Evolutionary conservation across 2,888 invertebrate genomes (phyloP).

Genomic region (Brachycybe producta): DNA sequence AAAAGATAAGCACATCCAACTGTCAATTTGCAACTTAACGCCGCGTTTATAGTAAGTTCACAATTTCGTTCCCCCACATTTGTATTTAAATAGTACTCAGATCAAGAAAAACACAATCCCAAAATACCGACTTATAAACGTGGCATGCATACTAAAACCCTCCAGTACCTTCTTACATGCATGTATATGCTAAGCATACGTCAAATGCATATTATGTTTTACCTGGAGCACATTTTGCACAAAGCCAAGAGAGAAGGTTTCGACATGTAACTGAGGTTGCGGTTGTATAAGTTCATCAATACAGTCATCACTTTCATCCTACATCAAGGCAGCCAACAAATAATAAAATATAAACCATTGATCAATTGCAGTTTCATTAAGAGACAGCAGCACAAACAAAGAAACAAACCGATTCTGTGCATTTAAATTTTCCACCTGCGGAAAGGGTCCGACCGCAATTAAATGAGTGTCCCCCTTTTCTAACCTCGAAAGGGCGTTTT

Average conservation of each 20-base stretch:
- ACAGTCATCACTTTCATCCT: conserved; percentile 62
- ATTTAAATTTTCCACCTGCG: conserved; percentile 76
- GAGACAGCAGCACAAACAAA: not conserved
- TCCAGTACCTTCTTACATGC: too few relatives aligned
- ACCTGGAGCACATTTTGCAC: conserved; percentile 44
- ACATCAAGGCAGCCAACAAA: conserved; percentile 15
- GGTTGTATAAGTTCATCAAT: conserved; percentile 74
- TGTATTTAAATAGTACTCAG: too few relatives aligned
- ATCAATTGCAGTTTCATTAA: not conserved
- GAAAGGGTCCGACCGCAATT: conserved; percentile 79
- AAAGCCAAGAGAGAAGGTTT: conserved; percentile 30
- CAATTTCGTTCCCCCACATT: too few relatives aligned
- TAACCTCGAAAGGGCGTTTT: conserved; percentile 70
- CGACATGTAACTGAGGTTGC: conserved; percentile 63
- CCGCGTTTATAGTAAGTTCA: too few relatives aligned
- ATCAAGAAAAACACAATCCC: too few relatives aligned
- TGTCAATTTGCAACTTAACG: too few relatives aligned
- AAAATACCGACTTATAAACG: too few relatives aligned
- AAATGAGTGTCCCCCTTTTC: conserved; percentile 79
- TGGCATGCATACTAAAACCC: too few relatives aligned
- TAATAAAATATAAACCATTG: not conserved
- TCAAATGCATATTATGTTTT: conserved; percentile 19
- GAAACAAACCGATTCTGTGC: conserved; percentile 61
- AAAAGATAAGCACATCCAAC: too few relatives aligned
- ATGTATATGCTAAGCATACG: too few relatives aligned